Evolutionary conservation across 2,888 invertebrate genomes (phyloP), one percentile per base, ranked within the genome.

Genomic region (Cheilosia vernalis): DNA sequence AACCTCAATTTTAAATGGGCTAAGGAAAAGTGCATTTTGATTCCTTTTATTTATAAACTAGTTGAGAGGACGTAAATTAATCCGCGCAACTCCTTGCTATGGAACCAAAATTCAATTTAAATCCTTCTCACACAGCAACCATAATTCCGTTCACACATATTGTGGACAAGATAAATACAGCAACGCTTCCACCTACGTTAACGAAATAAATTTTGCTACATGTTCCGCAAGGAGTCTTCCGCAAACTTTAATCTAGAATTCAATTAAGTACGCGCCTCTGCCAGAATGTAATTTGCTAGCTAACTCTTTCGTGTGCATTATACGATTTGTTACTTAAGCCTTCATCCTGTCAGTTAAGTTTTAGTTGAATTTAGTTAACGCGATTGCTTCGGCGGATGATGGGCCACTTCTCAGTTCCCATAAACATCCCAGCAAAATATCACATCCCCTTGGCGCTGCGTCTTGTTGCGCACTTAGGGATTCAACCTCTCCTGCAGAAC

Each of bases 281-380:
- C 40, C 49, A 56, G n/a, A 58, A 74, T 40, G n/a, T 19, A 56
- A 74, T 56, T 56, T 56, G 15, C 4, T 30, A 55, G 33, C 47
- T 56, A 47, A 56, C 56, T 47, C 56, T 53, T 67, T 55, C 42
- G 30, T 27, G 42, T 58, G 64, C 47, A 21, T 74, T 74, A 56
- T 66, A 15, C 49, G 74, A 66, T 74, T 74, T 66, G 66, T 49
- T 58, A 49, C 56, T 58, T 64, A 49, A 74, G 37, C 40, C 40
- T 7, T 55, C 42, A 47, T 17, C 47, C 37, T 42, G 24, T 3
- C 21, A n/a, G 3, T 30, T 4, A 15, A 5, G 24, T 66, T 66
- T 51, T 27, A 17, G 5, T n/a, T 33, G 47, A 42, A 9, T 58
- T 56, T 47, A 4, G 33, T 21, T 33, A 47, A 47, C 56, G 56